A percentile compares a stretch with the other conserved stretches of the same genome.
Evolutionary conservation across 1,140 invertebrate genomes (phyloP).

Genomic region (Chironomus striatipennis): DNA sequence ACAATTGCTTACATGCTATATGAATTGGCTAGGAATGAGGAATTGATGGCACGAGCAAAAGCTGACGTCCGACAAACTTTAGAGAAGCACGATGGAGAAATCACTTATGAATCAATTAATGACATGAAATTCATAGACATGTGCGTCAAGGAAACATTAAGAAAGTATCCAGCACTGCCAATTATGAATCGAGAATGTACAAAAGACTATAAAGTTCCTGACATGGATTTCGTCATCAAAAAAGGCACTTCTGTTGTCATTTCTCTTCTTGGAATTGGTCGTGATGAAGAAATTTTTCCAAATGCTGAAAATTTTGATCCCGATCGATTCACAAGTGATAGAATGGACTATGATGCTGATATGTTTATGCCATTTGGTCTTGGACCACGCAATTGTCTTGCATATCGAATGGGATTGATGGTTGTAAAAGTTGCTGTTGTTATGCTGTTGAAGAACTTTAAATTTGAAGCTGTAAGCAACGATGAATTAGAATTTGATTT

Average conservation of each 20-base stretch:
- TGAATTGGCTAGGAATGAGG: conserved; percentile 46
- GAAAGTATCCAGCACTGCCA: conserved; percentile 39
- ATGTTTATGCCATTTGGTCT: conserved; percentile 49
- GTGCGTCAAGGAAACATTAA: conserved; percentile 41
- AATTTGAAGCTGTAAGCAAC: no score
- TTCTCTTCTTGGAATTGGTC: conserved; percentile 36
- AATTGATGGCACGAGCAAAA: conserved; percentile 47
- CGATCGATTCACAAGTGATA: conserved; percentile 39
- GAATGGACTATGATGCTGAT: conserved; percentile 40
- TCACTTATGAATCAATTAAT: conserved; percentile 42
- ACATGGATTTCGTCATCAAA: conserved; percentile 33
- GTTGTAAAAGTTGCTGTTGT: no score
- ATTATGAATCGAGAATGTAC: conserved; percentile 31
- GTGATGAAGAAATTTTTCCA: conserved; percentile 45
- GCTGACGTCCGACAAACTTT: conserved; percentile 47
- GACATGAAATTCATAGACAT: conserved; percentile 42
- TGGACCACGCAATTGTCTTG: conserved; percentile 45
- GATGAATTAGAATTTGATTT: no score
- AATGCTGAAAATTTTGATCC: conserved; percentile 50
- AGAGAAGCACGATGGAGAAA: conserved; percentile 36
- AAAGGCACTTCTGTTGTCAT: conserved; percentile 36
- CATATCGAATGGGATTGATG: not conserved
- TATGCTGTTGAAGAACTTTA: no score
- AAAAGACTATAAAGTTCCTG: conserved; percentile 41
- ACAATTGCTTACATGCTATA: conserved; percentile 45